These are phyloP conservation scores for Polymixis flavicincta DNA, from an alignment of 2,888 invertebrate genomes.

Conservation along the genomic window DNA sequence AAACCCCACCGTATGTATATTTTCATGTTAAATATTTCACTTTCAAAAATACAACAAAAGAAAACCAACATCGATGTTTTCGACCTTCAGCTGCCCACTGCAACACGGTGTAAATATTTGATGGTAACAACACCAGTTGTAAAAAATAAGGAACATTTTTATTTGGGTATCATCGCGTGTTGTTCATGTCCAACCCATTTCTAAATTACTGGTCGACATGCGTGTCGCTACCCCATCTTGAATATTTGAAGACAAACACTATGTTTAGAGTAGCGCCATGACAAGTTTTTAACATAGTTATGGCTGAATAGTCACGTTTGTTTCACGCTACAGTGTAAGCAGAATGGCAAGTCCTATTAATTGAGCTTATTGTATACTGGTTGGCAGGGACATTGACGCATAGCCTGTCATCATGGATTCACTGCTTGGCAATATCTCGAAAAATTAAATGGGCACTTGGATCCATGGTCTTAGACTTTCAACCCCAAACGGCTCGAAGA, in stretches of 20 bases:
- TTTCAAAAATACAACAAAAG: conserved; percentile 51
- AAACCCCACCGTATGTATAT: conserved; percentile 26
- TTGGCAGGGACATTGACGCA: too few species aligned
- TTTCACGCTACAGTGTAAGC: conserved; percentile 10
- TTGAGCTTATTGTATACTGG: not conserved
- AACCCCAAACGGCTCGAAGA: too few species aligned
- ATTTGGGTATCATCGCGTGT: conserved; percentile 84
- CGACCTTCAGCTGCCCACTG: conserved; percentile 53
- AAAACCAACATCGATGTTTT: conserved; percentile 51
- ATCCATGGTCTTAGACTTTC: too few species aligned
- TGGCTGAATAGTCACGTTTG: conserved; percentile 19
- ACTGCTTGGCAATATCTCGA: too few species aligned
- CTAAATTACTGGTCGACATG: conserved; percentile 82
- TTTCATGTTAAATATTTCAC: conserved; percentile 45
- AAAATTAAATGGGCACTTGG: too few species aligned
- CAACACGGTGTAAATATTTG: conserved; percentile 61
- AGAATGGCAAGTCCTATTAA: not conserved
- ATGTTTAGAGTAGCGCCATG: conserved; percentile 73
- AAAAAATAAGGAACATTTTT: conserved; percentile 67
- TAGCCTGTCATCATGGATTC: too few species aligned
- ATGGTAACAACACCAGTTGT: conserved; percentile 58
- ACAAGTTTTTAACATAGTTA: conserved; percentile 61
- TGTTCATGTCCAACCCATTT: conserved; percentile 77
- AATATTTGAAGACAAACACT: conserved; percentile 82
- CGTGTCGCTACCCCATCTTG: conserved; percentile 81